Base-by-base conservation (phyloP, 2,888 invertebrate species). In the Acanthosoma haemorrhoidale region DNA sequence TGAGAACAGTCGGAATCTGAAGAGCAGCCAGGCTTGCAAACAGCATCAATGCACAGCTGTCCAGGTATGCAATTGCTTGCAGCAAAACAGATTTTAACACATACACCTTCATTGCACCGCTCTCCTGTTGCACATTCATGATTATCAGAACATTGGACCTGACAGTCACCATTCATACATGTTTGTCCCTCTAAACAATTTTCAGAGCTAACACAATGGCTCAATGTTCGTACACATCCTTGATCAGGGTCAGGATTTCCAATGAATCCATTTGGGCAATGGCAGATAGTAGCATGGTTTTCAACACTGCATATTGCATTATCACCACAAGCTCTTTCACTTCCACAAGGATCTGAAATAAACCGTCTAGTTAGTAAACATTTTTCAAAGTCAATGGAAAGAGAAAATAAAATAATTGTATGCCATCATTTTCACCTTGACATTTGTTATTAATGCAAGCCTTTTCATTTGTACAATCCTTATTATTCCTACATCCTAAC, bases 41-140 rank as follows among this genome's bases (percentile, higher is more conserved):
- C 84, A 67, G 94, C 93, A 72, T 87, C 86, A 74, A 87, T 86
- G 76, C 95, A 94, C 71, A 94, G 87, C 82, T 95, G 94, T 61
- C 94, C 94, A 2, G 91, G 89, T 76, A 94, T 83, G 77, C 95
- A 95, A 78, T 94, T 95, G 77, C 90, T 92, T 78, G 93, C 93
- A 9, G 90, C 88, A 78, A 92, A 93, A 78, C 94, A 94, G 36
- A 94, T 87, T 82, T 93, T 94, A 18, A 88, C 85, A 77, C 94
- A 94, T 74, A 88, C 84, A 74, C 85, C 88, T 75, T 89, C 88
- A 71, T 85, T 85, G 77, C 94, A 94, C 72, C 89, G 86, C 81
- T 94, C 94, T 13, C 94, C 94, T 43, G 89, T 85, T 0, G 93
- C 94, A 78, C 94, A 94, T 21, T 85, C 83, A 1, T 83, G 83